Conservation (phyloP, 2,888 invertebrate genomes). For the Troides oblongomaculatus region DNA sequence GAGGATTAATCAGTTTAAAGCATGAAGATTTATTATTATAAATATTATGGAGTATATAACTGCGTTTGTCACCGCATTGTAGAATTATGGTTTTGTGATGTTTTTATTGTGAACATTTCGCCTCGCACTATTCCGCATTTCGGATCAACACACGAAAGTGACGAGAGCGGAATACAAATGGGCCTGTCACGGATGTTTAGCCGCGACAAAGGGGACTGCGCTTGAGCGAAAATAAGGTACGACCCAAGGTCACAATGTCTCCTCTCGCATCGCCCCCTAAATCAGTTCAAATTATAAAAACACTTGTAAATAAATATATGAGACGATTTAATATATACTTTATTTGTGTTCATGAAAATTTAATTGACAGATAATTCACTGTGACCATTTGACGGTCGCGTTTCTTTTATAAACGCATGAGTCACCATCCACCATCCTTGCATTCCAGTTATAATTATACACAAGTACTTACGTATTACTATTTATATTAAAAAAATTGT, state of each 20-base stretch:
- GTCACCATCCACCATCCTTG: too few species aligned
- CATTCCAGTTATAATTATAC: too few species aligned
- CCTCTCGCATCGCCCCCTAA: neutral
- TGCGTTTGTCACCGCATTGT: neutral
- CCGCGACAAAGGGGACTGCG: slow-evolving; percentile 7
- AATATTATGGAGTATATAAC: neutral
- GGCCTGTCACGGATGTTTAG: slow-evolving; percentile 19
- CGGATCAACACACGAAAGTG: slow-evolving; percentile 12
- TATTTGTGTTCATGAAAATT: neutral
- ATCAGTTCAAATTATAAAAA: neutral
- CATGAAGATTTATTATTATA: neutral
- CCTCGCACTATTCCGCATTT: slow-evolving; percentile 11
- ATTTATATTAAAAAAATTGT: too few species aligned
- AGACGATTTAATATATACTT: neutral
- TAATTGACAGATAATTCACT: too few species aligned
- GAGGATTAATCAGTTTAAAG: neutral
- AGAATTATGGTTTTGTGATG: neutral
- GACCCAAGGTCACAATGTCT: slow-evolving; percentile 15
- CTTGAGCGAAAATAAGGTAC: slow-evolving; percentile 12
- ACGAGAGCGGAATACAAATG: slow-evolving; percentile 19
- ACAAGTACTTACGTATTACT: too few species aligned
- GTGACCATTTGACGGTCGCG: too few species aligned
- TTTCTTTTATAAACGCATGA: too few species aligned
- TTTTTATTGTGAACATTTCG: neutral
- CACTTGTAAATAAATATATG: neutral